Conservation (phyloP, 2,888 invertebrate species). For the Thecophora atra region DNA sequence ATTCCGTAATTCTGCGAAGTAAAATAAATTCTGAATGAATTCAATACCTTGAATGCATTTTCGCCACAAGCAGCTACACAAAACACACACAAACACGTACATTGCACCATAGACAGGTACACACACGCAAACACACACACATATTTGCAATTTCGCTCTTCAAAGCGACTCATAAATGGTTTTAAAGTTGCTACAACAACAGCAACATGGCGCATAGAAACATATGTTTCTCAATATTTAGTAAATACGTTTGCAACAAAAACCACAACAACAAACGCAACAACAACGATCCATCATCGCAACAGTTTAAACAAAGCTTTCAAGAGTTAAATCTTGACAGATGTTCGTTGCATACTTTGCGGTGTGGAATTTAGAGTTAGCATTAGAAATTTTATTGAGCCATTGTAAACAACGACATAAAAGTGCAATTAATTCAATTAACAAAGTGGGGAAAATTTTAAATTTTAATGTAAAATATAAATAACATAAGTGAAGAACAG, state of each 20-base stretch:
- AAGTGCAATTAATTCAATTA: no score
- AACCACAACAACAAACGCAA: slow-evolving; percentile 24
- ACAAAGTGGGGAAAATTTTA: no score
- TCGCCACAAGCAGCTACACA: no score
- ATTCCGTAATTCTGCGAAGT: background rate
- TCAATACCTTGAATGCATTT: slow-evolving; percentile 1
- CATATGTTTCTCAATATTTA: no score
- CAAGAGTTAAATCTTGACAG: slow-evolving; percentile 32
- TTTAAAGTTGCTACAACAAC: slow-evolving; percentile 12
- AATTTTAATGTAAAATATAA: no score
- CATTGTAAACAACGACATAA: background rate
- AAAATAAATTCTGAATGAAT: slow-evolving; percentile 6
- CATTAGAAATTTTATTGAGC: no score
- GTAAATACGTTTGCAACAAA: no score
- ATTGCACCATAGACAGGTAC: no score
- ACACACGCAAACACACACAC: slow-evolving; percentile 4
- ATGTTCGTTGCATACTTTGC: slow-evolving; percentile 29
- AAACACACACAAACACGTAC: no score
- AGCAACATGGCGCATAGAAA: background rate
- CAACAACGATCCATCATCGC: slow-evolving; percentile 20
- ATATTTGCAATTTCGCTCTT: background rate
- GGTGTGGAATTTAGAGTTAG: background rate
- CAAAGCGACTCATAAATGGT: slow-evolving; percentile 28
- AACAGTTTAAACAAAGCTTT: background rate
- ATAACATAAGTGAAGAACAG: no score